Base-by-base conservation (phyloP, 2,113 vertebrate genomes). In the Rostratula benghalensis region DNA sequence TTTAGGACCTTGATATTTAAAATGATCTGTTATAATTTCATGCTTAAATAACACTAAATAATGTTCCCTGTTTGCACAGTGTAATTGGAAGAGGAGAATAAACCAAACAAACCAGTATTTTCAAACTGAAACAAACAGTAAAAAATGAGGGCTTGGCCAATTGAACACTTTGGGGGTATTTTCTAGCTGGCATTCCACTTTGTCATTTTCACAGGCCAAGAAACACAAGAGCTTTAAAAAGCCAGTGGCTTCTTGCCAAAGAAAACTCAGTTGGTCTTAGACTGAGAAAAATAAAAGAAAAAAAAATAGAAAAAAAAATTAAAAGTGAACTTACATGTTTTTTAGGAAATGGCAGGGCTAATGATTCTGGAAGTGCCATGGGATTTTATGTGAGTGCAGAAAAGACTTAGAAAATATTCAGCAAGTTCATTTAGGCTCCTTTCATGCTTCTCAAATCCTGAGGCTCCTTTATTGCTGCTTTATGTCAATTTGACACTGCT, bases 31-130 rank as follows among this genome's bases (percentile, higher is more conserved):
- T 98, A 98, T 95, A 98, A 98, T 98, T 98, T 98, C 97, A 97
- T 98, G 98, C 97, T 98, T 98, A 98, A 98, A 97, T 97, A 98
- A 98, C 97, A 98, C 96, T 96, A 98, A 98, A 98, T 98, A 97
- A 97, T 89, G 91, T 96, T 93, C 97, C 91, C 68, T 97, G 95
- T 98, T 98, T 98, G 96, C 97, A 93, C 92, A 97, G 95, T 78
- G 94, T 98, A 98, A 98, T 98, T 98, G 96, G 97, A 97, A 97
- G 97, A 97, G 94, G 96, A 16, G 5, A 97, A 96, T 85, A 95
- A 95, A 97, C 95, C 92, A 97, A 97, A 97, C 94, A 97, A 97
- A 95, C 83, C 83, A 86, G 94, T 94, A 91, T 83, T 92, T 97
- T 92, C 20, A 12, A 89, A 71, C 30, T 50, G 94, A 91, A 80